Evolutionary conservation across 2,888 invertebrate species (phyloP).

Genomic region (Tineola bisselliella): DNA sequence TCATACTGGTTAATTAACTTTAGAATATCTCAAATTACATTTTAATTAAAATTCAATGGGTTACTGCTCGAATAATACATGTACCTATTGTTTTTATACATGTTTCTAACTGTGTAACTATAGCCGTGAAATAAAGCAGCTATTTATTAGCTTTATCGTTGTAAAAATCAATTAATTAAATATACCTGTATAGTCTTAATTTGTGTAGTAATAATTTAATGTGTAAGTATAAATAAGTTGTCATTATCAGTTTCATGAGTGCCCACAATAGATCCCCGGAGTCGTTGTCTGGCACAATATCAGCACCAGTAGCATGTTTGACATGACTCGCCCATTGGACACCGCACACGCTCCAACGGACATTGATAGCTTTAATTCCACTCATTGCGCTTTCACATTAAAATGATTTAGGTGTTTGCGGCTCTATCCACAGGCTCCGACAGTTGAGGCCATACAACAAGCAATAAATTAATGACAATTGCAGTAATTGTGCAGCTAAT

Average conservation of each 20-base stretch:
- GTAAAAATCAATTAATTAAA: too few relatives aligned
- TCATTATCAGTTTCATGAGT: background rate
- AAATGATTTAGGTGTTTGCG: constrained; percentile 20
- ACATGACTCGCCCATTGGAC: background rate
- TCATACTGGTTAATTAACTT: background rate
- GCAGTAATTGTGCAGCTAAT: constrained; percentile 64
- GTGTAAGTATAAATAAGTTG: background rate
- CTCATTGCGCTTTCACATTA: constrained; percentile 13
- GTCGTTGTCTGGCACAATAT: background rate
- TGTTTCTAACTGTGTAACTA: too few relatives aligned
- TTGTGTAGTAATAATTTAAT: background rate
- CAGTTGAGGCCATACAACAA: constrained; percentile 39
- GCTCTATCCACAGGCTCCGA: constrained; percentile 21
- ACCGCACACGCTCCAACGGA: constrained; percentile 2
- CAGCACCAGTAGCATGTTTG: background rate
- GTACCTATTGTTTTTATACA: too few relatives aligned
- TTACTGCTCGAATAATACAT: background rate
- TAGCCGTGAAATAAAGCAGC: too few relatives aligned
- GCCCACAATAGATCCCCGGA: background rate
- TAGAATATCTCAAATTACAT: background rate
- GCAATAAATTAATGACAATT: constrained; percentile 63
- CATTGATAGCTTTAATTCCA: constrained; percentile 13
- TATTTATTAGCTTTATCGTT: too few relatives aligned
- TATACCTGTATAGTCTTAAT: background rate
- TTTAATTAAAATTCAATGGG: background rate